A percentile compares a stretch with the other conserved stretches of the same genome.
phyloP scores from a whole-genome alignment of 2,888 invertebrate genomes.

The Dicycla oo region DNA sequence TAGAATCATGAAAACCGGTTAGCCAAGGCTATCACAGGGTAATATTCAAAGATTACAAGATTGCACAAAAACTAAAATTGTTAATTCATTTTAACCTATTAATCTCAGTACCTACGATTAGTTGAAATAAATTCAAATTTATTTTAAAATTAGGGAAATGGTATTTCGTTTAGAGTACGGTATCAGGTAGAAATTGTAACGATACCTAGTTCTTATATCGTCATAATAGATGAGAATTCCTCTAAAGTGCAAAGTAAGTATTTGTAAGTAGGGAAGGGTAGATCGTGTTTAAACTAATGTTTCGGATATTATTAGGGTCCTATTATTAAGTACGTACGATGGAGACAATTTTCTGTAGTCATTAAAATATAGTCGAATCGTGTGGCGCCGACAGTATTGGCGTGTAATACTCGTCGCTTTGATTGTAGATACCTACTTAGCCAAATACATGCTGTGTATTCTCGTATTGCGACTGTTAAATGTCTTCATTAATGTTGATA shows the following conservation, averaged over 20 bases:
- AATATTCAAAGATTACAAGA: constrained; percentile 69
- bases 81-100: constrained; percentile 53
- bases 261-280: constrained; percentile 68
- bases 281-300: constrained; percentile 58
- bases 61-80: constrained; percentile 74
- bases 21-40: constrained; percentile 85
- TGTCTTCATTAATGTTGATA: constrained; percentile 35
- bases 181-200: constrained; percentile 55
- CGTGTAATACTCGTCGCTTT: constrained; percentile 51
- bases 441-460: constrained; percentile 50
- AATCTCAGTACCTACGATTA: constrained; percentile 46
- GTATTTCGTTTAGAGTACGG: constrained; percentile 60
- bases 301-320: constrained; percentile 69
- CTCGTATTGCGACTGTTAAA: constrained; percentile 29
- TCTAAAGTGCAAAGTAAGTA: constrained; percentile 74
- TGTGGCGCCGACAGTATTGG: constrained; percentile 40
- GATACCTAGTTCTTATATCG: constrained; percentile 47
- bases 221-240: constrained; percentile 45
- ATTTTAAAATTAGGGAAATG: constrained; percentile 51
- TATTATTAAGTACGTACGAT: constrained; percentile 61
- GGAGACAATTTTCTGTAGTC: constrained; percentile 63
- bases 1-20: constrained; percentile 69
- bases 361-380: constrained; percentile 30
- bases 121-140: constrained; percentile 49
- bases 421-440: constrained; percentile 52